Base-by-base conservation (phyloP, 2,888 invertebrate species). In the Petrolisthes manimaculis region DNA sequence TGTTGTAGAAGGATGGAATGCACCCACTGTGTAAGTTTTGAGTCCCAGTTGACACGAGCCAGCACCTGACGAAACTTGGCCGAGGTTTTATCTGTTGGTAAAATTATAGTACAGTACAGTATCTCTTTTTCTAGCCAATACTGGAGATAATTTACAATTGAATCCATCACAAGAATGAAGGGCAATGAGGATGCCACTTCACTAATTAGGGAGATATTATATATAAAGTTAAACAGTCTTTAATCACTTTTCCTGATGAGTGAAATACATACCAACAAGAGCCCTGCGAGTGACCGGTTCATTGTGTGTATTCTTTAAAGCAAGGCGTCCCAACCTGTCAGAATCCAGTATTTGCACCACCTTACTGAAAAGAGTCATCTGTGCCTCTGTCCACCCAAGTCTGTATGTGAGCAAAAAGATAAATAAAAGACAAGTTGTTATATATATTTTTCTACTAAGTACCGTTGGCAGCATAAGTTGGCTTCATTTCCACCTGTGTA, bases 21-120 rank as follows among this genome's bases (percentile, higher is more conserved):
- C 61, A 97, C 93, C 97, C 97, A 97, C 91, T 96, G 96, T 0
- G 95, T 94, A 53, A 96, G 93, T 91, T 95, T 95, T 53, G 94
- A 93, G 91, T 97, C 96, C 96, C 96, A 97, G n/a, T 94, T 94
- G 12, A 96, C 94, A 4, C 95, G 94, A 0, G 96, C 95, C 90
- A 97, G 93, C n/a, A 95, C 94, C 91, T 95, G 95, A 67, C 96
- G 94, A 91, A 96, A 91, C 89, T 93, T 92, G 79, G 92, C 92
- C 5, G 93, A 93, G 0, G 91, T 89, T 61, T 89, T 91, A 77
- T 90, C 90, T 90, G 82, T 24, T 61, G 77, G 77, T n/a, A 24
- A 80, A 24, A 37, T 37, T 37, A 37, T 37, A 37, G 37, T 37
- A 37, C 37, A 37, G 37, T 37, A 37, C 37, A 37, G 37, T 37